A percentile compares a stretch with the other conserved stretches of the same genome.
Conservation (phyloP, 2,113 vertebrate species). For the Callospermophilus lateralis region DNA sequence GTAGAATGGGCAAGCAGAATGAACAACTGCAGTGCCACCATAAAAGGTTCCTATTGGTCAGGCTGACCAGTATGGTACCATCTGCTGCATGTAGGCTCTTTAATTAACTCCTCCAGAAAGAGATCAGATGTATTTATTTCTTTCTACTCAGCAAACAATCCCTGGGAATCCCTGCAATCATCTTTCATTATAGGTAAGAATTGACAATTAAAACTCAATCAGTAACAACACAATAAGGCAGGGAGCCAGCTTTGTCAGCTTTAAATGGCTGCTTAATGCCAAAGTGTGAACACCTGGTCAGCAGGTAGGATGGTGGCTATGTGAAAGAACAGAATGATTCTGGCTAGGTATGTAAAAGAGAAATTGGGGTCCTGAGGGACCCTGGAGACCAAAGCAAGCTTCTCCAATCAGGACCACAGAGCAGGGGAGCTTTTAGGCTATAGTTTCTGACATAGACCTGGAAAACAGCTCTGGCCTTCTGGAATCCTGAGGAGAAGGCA, state of each 20-base stretch:
- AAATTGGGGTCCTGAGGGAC: not conserved
- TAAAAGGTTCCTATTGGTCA: not conserved
- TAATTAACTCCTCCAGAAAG: not conserved
- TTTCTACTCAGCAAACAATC: slow-evolving; percentile 14
- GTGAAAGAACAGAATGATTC: not conserved
- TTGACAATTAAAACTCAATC: not conserved
- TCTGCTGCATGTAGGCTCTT: not conserved
- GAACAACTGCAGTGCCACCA: not conserved
- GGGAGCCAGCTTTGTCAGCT: not conserved
- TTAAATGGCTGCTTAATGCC: not conserved
- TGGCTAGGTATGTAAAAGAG: not conserved
- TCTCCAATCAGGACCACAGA: not conserved
- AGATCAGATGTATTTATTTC: not conserved
- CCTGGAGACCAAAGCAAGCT: not conserved
- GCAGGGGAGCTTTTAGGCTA: not conserved
- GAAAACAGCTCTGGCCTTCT: not conserved
- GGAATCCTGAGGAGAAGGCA: not conserved
- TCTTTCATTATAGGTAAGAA: not conserved
- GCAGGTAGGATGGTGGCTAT: not conserved
- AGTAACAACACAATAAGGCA: not conserved
- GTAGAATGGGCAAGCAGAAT: not conserved
- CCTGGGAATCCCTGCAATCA: not conserved
- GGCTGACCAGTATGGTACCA: not conserved
- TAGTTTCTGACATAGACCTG: not conserved
- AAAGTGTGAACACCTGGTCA: not conserved